Base-by-base conservation (phyloP, 2,113 vertebrate genomes). In the Amblyopsis rosae region DNA sequence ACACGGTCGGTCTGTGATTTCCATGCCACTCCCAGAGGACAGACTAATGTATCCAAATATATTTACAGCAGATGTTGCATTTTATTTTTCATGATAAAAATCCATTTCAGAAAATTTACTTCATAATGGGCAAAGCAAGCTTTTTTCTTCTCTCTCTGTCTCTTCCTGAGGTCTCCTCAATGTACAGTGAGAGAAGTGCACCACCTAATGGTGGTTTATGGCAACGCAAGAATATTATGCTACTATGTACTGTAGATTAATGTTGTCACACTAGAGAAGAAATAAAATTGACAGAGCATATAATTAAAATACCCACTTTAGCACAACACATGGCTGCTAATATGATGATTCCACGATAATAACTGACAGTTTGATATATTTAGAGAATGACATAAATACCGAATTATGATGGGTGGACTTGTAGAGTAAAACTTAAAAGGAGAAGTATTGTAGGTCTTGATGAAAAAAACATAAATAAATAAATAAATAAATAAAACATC, bases 61-160 rank as follows among this genome's bases (percentile, higher is more conserved):
- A 93, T 93, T 91, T 91, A 87, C 88, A 91, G 87, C 93, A 94
- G 90, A 92, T 93, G 92, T 93, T 93, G 88, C 89, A 90, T 93
- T 92, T 91, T 91, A 93, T 92, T 92, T 91, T 92, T 92, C 91
- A 91, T 91, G 91, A 93, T 90, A 89, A 91, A 93, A 93, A 86
- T 83, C 84, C 88, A 92, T 92, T 93, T 93, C 85, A 88, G 87
- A 86, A 91, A 90, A 90, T 92, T 85, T 87, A 90, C 88, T 91
- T 89, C 81, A 90, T 88, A 83, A 89, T 86, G 86, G 81, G 82
- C 80, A 79, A 73, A 81, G 81, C 75, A 87, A 86, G 86, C 84
- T 84, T 86, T 73, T 58, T 56, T 61, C 63, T 62, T 60, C 65
- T 17, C 62, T 66, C 72, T 59, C 49, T 66, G 62, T 82, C 87